Percentiles rank a stretch among this genome's conserved stretches.
Conservation (phyloP, 2,888 invertebrate species). For the Chymomyza procnemis region DNA sequence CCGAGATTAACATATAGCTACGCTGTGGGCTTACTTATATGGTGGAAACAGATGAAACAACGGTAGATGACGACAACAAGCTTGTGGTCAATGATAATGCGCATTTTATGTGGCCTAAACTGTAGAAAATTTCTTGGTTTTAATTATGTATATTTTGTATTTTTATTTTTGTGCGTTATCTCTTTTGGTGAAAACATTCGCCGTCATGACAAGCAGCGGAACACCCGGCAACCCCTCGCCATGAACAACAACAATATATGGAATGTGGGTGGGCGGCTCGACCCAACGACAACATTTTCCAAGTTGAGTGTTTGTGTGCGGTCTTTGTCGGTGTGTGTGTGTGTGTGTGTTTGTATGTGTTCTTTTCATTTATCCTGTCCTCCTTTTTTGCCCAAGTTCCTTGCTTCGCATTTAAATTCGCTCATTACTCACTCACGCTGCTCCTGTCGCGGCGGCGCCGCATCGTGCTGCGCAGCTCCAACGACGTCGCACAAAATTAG, state of each 20-base stretch:
- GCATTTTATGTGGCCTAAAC: conserved; percentile 5
- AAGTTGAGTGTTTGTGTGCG: conserved; percentile 9
- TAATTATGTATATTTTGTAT: conserved; percentile 50
- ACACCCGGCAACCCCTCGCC: neutral
- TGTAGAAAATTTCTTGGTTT: conserved; percentile 24
- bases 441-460: neutral
- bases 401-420: conserved; percentile 64
- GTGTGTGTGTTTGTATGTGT: conserved; percentile 18
- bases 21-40: neutral
- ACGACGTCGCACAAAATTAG: conserved; percentile 62
- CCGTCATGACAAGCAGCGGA: neutral
- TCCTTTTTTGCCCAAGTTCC: conserved; percentile 34
- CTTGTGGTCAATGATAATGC: neutral
- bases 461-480: conserved; percentile 38
- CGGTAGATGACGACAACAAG: no score
- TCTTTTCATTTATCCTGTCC: conserved; percentile 41
- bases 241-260: neutral
- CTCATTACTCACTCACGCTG: conserved; percentile 56
- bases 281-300: conserved; percentile 5
- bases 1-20: neutral
- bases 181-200: conserved; percentile 43
- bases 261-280: neutral
- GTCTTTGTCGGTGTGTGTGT: neutral
- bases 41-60: neutral
- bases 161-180: conserved; percentile 49